A percentile compares a stretch with the other conserved stretches of the same genome.
These are phyloP conservation scores for Florisuga fusca DNA, from an alignment of 2,797 vertebrate species.

Conservation along the genomic window DNA sequence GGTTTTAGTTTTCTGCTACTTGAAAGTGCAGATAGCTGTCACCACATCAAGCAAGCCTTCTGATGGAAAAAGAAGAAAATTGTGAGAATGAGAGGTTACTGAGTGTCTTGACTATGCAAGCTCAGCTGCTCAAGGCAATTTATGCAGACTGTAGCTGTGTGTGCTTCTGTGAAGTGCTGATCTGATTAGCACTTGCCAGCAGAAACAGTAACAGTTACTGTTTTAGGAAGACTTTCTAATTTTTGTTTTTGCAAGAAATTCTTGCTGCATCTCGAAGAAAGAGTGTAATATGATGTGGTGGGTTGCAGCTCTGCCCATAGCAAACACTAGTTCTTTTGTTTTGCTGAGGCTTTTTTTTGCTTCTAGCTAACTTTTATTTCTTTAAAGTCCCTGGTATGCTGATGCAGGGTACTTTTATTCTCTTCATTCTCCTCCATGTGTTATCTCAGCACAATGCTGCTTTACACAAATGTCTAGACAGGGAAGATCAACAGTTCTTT, in stretches of 20 bases:
- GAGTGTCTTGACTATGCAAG: background rate
- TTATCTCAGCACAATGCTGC: background rate
- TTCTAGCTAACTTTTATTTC: background rate
- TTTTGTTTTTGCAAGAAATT: background rate
- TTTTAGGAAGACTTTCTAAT: background rate
- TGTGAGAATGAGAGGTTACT: background rate
- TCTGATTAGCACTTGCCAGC: background rate
- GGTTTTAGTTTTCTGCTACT: background rate
- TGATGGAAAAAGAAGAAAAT: background rate
- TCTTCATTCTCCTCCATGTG: accelerated
- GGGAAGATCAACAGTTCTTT: background rate
- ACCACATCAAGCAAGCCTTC: background rate
- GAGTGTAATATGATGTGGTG: background rate
- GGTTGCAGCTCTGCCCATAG: background rate
- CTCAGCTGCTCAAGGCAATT: background rate
- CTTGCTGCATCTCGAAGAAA: background rate
- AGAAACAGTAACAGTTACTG: background rate
- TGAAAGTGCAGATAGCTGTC: background rate
- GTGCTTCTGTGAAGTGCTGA: background rate
- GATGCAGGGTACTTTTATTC: background rate
- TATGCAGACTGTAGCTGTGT: background rate
- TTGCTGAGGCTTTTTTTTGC: background rate
- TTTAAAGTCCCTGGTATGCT: background rate
- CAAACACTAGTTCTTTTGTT: background rate
- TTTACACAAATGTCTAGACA: background rate